phyloP scores from a whole-genome alignment of 1,140 invertebrate genomes.

The Conus betulinus region DNA sequence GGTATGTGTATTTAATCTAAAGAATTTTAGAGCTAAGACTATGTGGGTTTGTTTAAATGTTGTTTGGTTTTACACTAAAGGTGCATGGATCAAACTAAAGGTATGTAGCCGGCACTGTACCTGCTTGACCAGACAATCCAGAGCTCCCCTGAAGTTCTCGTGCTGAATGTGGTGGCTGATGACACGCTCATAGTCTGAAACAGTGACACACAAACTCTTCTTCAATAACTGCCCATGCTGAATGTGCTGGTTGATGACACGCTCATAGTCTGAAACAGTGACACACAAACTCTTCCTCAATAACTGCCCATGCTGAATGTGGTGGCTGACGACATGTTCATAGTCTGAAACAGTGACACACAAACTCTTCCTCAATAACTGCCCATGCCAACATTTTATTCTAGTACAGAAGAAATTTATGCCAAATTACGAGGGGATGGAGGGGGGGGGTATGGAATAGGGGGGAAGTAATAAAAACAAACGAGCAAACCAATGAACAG shows the following conservation, averaged over 20 bases:
- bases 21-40: no score
- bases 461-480: no score
- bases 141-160: constrained; percentile 79
- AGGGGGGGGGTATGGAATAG: no score
- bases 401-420: no score
- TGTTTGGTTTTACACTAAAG: no score
- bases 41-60: no score
- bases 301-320: constrained; percentile 83
- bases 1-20: no score
- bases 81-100: background rate
- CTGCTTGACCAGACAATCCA: constrained; percentile 81
- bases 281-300: background rate
- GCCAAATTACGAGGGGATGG: no score
- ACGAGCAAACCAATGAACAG: no score
- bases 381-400: background rate
- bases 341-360: constrained; percentile 81
- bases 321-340: constrained; percentile 91
- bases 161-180: constrained; percentile 92
- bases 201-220: background rate
- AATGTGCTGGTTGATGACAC: constrained; percentile 83
- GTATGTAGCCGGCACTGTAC: constrained; percentile 30
- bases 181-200: constrained; percentile 89
- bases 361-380: background rate
- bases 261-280: no score
- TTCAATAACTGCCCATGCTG: constrained; percentile 79